Evolutionary conservation across 2,113 vertebrate genomes (phyloP).

Genomic region (Otis tarda): DNA sequence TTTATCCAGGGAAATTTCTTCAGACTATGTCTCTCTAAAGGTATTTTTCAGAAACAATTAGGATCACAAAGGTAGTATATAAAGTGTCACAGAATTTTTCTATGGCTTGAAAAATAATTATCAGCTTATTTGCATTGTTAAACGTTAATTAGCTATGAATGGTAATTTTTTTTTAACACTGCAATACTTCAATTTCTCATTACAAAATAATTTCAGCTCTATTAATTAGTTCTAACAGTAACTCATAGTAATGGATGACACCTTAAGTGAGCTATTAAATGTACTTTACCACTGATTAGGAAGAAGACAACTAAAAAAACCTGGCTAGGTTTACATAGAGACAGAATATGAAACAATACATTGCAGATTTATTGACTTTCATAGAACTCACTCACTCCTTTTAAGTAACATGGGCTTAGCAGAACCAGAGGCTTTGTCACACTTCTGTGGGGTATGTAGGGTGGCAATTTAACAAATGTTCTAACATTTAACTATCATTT

Average conservation of each 20-base stretch:
- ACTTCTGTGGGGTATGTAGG: background rate
- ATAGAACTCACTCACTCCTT: background rate
- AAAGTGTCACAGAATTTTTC: slow-evolving; percentile 58
- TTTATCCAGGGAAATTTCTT: slow-evolving; percentile 5
- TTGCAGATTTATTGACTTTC: background rate
- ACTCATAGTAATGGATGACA: slow-evolving; percentile 72
- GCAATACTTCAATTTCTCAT: slow-evolving; percentile 66
- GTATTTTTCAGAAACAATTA: slow-evolving; percentile 62
- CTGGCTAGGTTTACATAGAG: slow-evolving; percentile 58
- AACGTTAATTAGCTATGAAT: slow-evolving; percentile 52
- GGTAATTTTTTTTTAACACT: slow-evolving; percentile 26
- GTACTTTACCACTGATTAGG: slow-evolving; percentile 59
- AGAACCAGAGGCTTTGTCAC: background rate
- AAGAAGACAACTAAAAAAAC: slow-evolving; percentile 63
- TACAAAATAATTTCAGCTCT: slow-evolving; percentile 68
- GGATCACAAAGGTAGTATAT: slow-evolving; percentile 42
- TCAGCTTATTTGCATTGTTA: slow-evolving; percentile 60
- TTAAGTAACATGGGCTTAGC: background rate
- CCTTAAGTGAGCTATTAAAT: slow-evolving; percentile 70
- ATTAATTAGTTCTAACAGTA: slow-evolving; percentile 72
- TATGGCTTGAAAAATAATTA: slow-evolving; percentile 53
- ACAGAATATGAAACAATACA: slow-evolving; percentile 53
- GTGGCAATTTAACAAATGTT: background rate
- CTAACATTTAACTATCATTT: background rate
- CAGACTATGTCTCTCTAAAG: background rate